phyloP scores from a whole-genome alignment of 2,797 vertebrate genomes.

The Sebastes kiyomatsui region DNA sequence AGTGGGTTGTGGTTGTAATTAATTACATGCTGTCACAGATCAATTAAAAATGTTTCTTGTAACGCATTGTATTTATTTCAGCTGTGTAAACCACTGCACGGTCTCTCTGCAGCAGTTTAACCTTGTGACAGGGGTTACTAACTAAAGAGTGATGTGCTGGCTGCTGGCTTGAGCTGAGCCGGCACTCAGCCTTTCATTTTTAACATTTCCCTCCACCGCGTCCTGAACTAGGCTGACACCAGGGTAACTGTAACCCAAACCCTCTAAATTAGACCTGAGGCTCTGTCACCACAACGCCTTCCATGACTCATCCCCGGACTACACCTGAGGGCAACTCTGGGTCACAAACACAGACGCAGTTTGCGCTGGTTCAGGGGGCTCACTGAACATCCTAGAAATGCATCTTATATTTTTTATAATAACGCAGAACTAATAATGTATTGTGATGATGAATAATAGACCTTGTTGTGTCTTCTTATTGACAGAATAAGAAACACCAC shows the following conservation, averaged over 20 bases:
- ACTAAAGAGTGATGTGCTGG: background rate
- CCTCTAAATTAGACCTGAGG: slow-evolving; percentile 8
- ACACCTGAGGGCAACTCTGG: slow-evolving; percentile 9
- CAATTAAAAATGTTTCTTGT: background rate
- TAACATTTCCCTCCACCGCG: slow-evolving; percentile 28
- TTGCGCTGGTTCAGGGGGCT: no score
- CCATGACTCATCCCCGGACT: slow-evolving; percentile 25
- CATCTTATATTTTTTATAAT: no score
- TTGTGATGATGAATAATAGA: no score
- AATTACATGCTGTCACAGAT: background rate
- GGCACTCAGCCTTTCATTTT: slow-evolving; percentile 36
- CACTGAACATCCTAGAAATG: no score
- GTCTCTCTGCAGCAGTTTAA: background rate
- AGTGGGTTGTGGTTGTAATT: background rate
- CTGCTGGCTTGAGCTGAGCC: background rate
- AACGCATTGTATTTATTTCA: background rate
- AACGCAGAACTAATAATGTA: no score
- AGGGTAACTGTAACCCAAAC: slow-evolving; percentile 37
- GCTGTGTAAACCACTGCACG: background rate
- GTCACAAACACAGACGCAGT: background rate
- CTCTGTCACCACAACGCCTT: slow-evolving; percentile 16
- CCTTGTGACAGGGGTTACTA: background rate
- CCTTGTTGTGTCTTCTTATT: no score
- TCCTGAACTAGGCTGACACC: slow-evolving; percentile 34
- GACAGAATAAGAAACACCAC: no score